A percentile compares a stretch with the other conserved stretches of the same genome.
Evolutionary conservation across 2,797 vertebrate genomes (phyloP).

Genomic region (Micropoecilia bifurca): DNA sequence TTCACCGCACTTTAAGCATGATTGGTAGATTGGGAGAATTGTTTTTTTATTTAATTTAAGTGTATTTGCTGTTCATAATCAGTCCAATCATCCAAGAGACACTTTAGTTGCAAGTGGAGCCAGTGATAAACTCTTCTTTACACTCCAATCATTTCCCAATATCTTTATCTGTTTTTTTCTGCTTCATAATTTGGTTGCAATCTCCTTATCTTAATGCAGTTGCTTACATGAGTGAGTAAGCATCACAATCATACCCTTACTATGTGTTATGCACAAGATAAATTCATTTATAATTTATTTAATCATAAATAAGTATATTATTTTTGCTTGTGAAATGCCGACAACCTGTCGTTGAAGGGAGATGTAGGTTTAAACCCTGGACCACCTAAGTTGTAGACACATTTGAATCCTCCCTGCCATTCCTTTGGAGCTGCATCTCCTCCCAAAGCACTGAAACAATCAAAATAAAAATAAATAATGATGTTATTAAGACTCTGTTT

Average conservation of each 20-base stretch:
- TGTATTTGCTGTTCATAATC: background rate
- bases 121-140: background rate
- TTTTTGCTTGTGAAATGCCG: background rate
- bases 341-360: constrained; percentile 72
- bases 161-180: background rate
- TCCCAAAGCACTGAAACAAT: constrained; percentile 76
- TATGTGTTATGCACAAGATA: background rate
- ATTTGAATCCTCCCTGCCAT: constrained; percentile 87
- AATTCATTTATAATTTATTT: background rate
- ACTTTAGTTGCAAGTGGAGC: background rate
- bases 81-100: background rate
- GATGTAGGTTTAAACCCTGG: constrained; percentile 80
- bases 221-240: background rate
- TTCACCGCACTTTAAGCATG: background rate
- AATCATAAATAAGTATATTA: background rate
- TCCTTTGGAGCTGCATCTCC: constrained; percentile 53
- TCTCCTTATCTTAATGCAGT: background rate
- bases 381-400: constrained; percentile 84
- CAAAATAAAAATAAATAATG: background rate
- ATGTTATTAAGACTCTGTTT: background rate
- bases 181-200: background rate
- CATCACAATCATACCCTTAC: too few relatives aligned
- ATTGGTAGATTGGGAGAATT: background rate
- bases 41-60: background rate
- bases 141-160: background rate